Evolutionary conservation across 2,113 vertebrate genomes (phyloP), one percentile per base, ranked within the genome.

Genomic region (Benitochromis conjunctus): DNA sequence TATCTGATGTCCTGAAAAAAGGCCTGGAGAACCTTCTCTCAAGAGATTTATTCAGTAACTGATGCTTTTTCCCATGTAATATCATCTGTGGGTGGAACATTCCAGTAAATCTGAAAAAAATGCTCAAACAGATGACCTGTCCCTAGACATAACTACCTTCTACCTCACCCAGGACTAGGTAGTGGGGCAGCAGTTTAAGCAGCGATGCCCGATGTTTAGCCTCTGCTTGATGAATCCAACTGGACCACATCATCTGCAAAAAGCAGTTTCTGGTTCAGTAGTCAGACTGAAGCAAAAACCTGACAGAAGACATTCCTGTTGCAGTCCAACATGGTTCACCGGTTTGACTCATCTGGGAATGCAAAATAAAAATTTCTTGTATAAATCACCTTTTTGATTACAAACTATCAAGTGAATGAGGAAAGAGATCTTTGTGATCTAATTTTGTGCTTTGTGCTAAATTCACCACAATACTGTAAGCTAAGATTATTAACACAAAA

Each of bases 71-170:
- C 94, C 81, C 93, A 88, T 6, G 93, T 82, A 93, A 95, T 87
- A 58, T 91, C 85, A 95, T 94, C 92, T 18, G 14, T 74, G 94
- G 91, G 92, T n/a, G 92, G 89, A 78, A 53, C 90, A 66, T 2
- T 58, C 46, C 31, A 54, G 9, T 76, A 5, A 51, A 74, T 31
- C 46, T 51, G 5, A 12, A 31, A 36, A 62, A 41, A 21, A 64
- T 9, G 34, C 34, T 64, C 1, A 0, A 64, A 51, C 69, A 76
- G 43, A 51, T 76, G 69, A 76, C 43, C 43, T 76, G 69, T 48
- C 16, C 24, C 21, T 38, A 26, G 66, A 46, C 38, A 24, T 69
- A 18, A 13, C 13, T 26, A 71, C 64, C 38, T 46, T 46, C 66
- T 71, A 46, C 21, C 41, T 71, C 41, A 71, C 7, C 21, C 38